A percentile compares a stretch with the other conserved stretches of the same genome.
Evolutionary conservation across 2,888 invertebrate genomes (phyloP).

Genomic region (Spisula subtruncata): DNA sequence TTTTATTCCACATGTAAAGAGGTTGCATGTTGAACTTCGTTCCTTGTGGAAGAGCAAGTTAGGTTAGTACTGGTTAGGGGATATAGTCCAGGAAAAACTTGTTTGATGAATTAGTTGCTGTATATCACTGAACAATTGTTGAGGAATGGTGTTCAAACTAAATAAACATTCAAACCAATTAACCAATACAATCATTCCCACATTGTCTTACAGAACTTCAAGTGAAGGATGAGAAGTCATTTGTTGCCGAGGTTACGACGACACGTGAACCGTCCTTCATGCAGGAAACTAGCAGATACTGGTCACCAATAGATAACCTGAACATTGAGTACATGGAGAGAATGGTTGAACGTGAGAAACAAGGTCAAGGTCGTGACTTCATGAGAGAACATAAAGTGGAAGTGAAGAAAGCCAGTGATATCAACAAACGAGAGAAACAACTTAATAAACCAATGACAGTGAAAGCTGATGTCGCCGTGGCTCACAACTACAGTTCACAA

Average conservation of each 20-base stretch:
- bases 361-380: constrained; percentile 72
- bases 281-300: constrained; percentile 75
- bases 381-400: constrained; percentile 80
- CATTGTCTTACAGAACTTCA: constrained; percentile 72
- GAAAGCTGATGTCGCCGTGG: constrained; percentile 76
- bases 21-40: too few species aligned
- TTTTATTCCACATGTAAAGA: too few species aligned
- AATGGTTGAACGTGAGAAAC: constrained; percentile 72
- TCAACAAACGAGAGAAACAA: constrained; percentile 75
- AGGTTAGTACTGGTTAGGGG: too few species aligned
- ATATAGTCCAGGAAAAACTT: too few species aligned
- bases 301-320: constrained; percentile 85
- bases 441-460: constrained; percentile 77
- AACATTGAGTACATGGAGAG: constrained; percentile 82
- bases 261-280: constrained; percentile 64
- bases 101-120: too few species aligned
- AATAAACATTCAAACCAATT: neutral
- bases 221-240: constrained; percentile 69
- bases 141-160: too few species aligned
- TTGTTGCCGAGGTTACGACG: constrained; percentile 59
- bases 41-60: too few species aligned
- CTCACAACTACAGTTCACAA: constrained; percentile 87
- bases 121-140: too few species aligned
- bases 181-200: neutral
- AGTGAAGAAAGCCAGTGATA: constrained; percentile 79